Conservation (phyloP, 1,140 invertebrate species). For the Tetramorium parvispinum region DNA sequence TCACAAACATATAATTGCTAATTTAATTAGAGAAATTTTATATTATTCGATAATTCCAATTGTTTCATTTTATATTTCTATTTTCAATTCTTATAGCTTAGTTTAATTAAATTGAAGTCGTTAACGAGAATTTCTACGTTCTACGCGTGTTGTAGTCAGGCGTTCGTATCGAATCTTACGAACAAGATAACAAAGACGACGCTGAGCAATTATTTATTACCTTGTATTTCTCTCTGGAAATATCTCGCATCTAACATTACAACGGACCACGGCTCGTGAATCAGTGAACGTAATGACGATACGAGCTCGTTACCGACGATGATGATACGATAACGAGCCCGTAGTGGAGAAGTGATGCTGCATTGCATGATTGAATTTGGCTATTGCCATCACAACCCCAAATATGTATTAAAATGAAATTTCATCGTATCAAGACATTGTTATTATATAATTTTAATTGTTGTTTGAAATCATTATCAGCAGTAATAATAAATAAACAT, state of each 20-base stretch:
- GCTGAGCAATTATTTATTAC: slow-evolving; percentile 44
- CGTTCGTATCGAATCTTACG: background rate
- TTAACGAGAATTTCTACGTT: slow-evolving; percentile 13
- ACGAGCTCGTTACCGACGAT: slow-evolving; percentile 68
- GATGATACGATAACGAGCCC: slow-evolving; percentile 65
- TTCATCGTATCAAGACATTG: slow-evolving; percentile 37
- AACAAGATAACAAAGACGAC: slow-evolving; percentile 27
- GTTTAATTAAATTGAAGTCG: slow-evolving; percentile 10
- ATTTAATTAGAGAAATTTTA: background rate
- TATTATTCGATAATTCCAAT: background rate
- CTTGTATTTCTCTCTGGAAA: slow-evolving; percentile 12
- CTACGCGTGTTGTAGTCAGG: background rate
- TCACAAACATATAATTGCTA: background rate
- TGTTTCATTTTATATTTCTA: background rate
- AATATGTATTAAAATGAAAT: slow-evolving; percentile 44
- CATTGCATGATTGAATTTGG: slow-evolving; percentile 48
- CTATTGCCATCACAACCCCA: background rate
- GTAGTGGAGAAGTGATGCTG: slow-evolving; percentile 40
- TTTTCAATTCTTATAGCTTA: background rate
- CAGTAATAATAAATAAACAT: background rate
- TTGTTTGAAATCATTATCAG: slow-evolving; percentile 25
- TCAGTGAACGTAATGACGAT: slow-evolving; percentile 67
- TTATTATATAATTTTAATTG: slow-evolving; percentile 30
- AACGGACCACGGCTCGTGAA: slow-evolving; percentile 48
- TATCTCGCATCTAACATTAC: slow-evolving; percentile 48